These are phyloP conservation scores for Periparus ater DNA, from an alignment of 2,797 vertebrate genomes.

Conservation along the genomic window DNA sequence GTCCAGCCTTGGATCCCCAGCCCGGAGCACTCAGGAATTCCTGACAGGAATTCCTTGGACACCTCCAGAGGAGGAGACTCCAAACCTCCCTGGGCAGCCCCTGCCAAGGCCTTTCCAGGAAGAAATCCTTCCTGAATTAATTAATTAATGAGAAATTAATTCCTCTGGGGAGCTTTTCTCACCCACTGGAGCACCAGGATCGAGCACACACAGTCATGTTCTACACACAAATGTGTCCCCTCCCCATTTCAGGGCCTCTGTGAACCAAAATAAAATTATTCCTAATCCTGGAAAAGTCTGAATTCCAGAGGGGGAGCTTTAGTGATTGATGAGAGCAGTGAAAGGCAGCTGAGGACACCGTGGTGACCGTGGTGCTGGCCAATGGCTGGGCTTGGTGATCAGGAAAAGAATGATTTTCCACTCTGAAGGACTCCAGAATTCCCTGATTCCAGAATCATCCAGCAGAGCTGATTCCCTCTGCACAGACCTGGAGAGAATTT, in stretches of 20 bases:
- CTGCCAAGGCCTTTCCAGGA: neutral
- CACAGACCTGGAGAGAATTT: fast-evolving
- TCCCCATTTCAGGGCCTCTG: neutral
- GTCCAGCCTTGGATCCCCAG: neutral
- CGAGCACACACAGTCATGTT: neutral
- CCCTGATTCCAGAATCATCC: neutral
- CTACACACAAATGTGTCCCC: neutral
- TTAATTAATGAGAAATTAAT: neutral
- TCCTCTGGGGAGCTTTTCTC: neutral
- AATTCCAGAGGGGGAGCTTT: neutral
- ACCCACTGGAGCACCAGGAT: neutral
- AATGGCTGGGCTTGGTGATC: too few species aligned
- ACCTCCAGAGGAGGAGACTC: neutral
- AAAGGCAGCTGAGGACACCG: neutral
- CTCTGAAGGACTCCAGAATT: neutral
- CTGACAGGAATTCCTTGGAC: neutral
- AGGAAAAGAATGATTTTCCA: neutral
- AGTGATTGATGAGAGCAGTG: neutral
- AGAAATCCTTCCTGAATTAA: neutral
- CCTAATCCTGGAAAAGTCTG: fast-evolving
- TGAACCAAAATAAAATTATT: neutral
- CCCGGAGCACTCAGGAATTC: fast-evolving
- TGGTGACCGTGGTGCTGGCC: neutral
- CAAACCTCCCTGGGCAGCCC: neutral
- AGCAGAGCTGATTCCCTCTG: fast-evolving